Evolutionary conservation across 2,888 invertebrate species (phyloP), one percentile per base, ranked within the genome.

Genomic region (Frankliniella fusca): DNA sequence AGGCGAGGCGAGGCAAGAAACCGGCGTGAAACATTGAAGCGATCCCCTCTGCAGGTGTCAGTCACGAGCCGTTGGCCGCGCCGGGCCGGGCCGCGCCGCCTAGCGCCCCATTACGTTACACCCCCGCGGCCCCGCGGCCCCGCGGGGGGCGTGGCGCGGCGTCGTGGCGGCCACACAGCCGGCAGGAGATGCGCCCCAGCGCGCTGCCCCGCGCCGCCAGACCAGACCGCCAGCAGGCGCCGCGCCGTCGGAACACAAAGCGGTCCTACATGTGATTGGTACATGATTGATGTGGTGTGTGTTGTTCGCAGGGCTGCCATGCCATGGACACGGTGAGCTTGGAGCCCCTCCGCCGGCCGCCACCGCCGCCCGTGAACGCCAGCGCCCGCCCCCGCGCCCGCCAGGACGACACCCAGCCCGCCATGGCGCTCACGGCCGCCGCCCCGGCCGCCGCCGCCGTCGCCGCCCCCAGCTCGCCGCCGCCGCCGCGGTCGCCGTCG

Each of bases 341-440:
- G 11, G 70, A 76, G 61, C 27, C 70, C 38, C 38, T 38, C 70
- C 70, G 23, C 27, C 12, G 70, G 70, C 70, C 70, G 70, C 70
- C 70, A 27, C 23, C 70, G 27, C 23, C 70, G 27, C 70, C 61
- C 70, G 70, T 23, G 9, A 23, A 23, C 70, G 23, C 70, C 70
- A 27, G 38, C 27, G 70, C 70, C 23, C 23, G 70, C 12, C 23
- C 5, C 23, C 27, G 27, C 54, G 15, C 54, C n/a, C n/a, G n/a
- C n/a, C n/a, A n/a, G 23, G 70, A 18, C 70, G 27, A 23, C 70
- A 27, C 70, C 23, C 70, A 12, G 11, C n/a, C 70, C 70, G 70
- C 70, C 70, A 76, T 76, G 70, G 70, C 70, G 23, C 70, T 76
- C 1, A 76, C 70, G 70, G 70, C 27, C 70, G 12, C 70, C 70